These are phyloP conservation scores for Acanthopleura granulata DNA, from an alignment of 2,888 invertebrate genomes.

Conservation along the genomic window DNA sequence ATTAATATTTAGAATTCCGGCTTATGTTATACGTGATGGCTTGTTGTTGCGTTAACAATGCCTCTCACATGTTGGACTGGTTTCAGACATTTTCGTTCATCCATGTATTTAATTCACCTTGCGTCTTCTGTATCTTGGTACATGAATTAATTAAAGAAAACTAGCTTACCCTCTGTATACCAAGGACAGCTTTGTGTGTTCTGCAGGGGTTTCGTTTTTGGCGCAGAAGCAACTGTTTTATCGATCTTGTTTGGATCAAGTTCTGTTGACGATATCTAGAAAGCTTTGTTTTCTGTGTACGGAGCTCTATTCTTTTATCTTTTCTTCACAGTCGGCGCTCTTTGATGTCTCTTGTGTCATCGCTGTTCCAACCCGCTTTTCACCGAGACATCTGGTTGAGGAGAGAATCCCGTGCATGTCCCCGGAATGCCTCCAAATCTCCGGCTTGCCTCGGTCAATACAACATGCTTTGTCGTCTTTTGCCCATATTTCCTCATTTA, in stretches of 20 bases:
- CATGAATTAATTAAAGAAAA: too few species aligned
- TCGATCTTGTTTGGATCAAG: neutral
- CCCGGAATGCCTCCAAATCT: neutral
- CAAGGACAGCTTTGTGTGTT: too few species aligned
- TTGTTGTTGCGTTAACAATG: too few species aligned
- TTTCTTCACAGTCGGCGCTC: neutral
- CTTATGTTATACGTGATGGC: too few species aligned
- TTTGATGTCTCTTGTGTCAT: conserved; percentile 7
- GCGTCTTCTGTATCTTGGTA: too few species aligned
- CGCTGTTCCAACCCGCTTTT: neutral
- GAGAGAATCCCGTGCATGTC: neutral
- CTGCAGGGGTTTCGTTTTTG: too few species aligned
- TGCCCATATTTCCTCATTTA: conserved; percentile 1
- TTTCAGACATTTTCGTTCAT: too few species aligned
- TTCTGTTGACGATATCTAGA: neutral
- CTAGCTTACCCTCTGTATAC: too few species aligned
- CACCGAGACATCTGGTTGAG: conserved; percentile 1
- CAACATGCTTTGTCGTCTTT: neutral
- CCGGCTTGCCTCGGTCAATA: neutral
- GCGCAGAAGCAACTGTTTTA: too few species aligned
- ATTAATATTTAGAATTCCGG: too few species aligned
- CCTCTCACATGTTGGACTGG: too few species aligned
- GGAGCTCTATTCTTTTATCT: neutral
- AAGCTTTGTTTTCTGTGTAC: conserved; percentile 4
- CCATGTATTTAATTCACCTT: too few species aligned